A percentile compares a stretch with the other conserved stretches of the same genome.
Conservation (phyloP, 2,797 vertebrate genomes). For the Poeciliopsis presidionis region DNA sequence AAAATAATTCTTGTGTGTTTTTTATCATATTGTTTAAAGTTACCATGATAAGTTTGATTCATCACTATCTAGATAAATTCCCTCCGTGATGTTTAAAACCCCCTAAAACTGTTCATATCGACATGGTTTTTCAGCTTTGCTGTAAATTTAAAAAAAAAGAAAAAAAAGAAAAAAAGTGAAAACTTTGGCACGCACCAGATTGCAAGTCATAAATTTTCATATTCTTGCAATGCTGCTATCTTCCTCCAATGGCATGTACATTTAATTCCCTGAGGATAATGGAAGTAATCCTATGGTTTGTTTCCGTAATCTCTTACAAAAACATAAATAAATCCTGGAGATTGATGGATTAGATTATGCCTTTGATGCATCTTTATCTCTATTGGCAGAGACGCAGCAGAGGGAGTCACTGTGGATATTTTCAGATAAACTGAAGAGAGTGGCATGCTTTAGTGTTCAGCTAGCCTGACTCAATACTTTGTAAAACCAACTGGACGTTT, state of each 20-base stretch:
- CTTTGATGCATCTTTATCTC: neutral
- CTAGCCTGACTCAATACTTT: neutral
- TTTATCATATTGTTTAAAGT: no score
- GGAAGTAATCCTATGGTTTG: neutral
- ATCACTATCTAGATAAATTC: no score
- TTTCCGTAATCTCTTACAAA: constrained; percentile 18
- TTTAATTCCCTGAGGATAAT: constrained; percentile 27
- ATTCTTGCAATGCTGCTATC: constrained; percentile 24
- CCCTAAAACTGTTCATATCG: no score
- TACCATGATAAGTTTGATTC: no score
- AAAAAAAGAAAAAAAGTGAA: neutral
- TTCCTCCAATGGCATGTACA: constrained; percentile 24
- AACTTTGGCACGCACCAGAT: neutral
- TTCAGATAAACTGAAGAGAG: neutral
- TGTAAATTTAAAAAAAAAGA: neutral
- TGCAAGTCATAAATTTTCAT: constrained; percentile 26
- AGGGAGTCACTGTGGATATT: neutral
- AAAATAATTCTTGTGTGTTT: neutral
- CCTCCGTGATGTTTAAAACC: no score
- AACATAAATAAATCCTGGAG: constrained; percentile 15
- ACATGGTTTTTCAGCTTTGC: neutral
- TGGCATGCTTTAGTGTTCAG: neutral
- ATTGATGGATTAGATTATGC: constrained; percentile 43
- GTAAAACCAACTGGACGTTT: neutral
- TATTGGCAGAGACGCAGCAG: no score